These are phyloP conservation scores for Drosophila bifasciata DNA, from an alignment of 1,140 invertebrate genomes.

Conservation along the genomic window DNA sequence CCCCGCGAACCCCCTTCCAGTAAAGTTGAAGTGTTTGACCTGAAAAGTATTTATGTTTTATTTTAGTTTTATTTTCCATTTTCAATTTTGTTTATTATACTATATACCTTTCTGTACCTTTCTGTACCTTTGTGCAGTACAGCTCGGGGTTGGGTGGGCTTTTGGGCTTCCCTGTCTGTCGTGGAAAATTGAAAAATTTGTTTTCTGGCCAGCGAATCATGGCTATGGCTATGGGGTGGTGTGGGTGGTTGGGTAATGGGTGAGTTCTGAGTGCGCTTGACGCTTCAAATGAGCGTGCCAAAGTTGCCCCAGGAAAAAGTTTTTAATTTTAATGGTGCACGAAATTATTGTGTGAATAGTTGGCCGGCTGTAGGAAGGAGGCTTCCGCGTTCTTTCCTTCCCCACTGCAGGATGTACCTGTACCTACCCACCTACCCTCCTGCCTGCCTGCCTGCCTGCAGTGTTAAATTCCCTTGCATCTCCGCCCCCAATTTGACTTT, in stretches of 20 bases:
- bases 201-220: conserved; percentile 3
- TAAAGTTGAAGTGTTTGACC: conserved; percentile 23
- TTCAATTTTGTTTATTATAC: conserved; percentile 16
- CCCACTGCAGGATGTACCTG: too few species aligned
- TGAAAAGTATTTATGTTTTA: conserved; percentile 3
- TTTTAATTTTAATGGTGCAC: conserved; percentile 29
- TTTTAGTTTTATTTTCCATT: conserved; percentile 1
- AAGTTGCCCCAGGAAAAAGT: conserved; percentile 17
- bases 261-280: conserved; percentile 14
- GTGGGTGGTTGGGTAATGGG: neutral
- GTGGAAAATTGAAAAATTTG: conserved; percentile 13
- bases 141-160: too few species aligned
- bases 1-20: neutral
- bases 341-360: conserved; percentile 17
- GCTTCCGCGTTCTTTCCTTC: too few species aligned
- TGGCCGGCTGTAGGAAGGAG: neutral
- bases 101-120: neutral
- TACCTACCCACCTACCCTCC: too few species aligned
- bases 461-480: too few species aligned
- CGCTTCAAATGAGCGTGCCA: conserved; percentile 28
- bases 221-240: neutral
- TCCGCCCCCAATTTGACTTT: neutral
- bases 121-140: neutral
- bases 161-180: neutral
- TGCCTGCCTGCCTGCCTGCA: neutral